Evolutionary conservation across 2,797 vertebrate species (phyloP).

Genomic region (Caiman crocodilus): DNA sequence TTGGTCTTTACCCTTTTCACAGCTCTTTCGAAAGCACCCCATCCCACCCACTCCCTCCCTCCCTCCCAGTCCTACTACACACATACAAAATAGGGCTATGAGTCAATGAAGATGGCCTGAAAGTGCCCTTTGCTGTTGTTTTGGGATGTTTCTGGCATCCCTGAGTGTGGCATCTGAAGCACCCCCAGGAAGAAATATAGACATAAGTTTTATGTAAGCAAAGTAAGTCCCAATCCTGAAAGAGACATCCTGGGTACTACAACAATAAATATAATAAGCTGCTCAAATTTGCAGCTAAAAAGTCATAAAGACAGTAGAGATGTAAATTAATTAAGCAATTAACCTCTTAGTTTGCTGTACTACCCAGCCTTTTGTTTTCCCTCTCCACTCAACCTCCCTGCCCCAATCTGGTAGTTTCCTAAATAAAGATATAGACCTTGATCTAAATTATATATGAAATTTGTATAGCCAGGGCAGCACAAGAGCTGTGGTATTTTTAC

Average conservation of each 20-base stretch:
- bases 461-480: neutral
- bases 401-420: neutral
- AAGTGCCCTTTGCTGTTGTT: too few relatives aligned
- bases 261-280: neutral
- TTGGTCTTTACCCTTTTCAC: too few relatives aligned
- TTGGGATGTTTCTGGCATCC: too few relatives aligned
- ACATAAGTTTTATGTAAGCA: neutral
- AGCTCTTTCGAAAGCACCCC: too few relatives aligned
- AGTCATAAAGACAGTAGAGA: neutral
- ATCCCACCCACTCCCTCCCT: too few relatives aligned
- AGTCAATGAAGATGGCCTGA: too few relatives aligned
- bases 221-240: neutral
- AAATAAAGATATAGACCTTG: neutral
- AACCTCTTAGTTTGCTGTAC: neutral
- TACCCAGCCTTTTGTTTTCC: neutral
- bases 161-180: too few relatives aligned
- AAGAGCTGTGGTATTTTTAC: neutral
- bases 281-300: neutral
- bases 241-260: neutral
- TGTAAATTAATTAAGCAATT: neutral
- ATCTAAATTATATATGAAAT: neutral
- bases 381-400: neutral
- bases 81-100: too few relatives aligned
- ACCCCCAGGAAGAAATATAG: too few relatives aligned
- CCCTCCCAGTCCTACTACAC: too few relatives aligned